Percentiles rank a stretch among this genome's conserved stretches.
Conservation (phyloP, 1,140 invertebrate species). For the Musca vetustissima region DNA sequence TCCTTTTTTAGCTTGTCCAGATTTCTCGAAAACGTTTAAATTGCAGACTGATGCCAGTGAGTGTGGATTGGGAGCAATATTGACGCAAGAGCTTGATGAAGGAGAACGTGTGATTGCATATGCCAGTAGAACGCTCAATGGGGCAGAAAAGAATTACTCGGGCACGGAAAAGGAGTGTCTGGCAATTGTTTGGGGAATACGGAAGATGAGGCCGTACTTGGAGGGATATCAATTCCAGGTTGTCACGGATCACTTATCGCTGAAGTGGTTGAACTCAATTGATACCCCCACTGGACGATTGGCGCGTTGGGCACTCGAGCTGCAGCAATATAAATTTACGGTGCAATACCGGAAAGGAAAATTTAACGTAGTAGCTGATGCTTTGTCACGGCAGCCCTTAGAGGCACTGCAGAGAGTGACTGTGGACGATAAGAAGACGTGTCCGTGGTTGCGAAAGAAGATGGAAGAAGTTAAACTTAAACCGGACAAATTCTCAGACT, state of each 20-base stretch:
- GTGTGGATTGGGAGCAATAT: too few relatives aligned
- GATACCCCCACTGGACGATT: background rate
- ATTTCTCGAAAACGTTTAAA: too few relatives aligned
- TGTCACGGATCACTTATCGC: background rate
- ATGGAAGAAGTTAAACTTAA: too few relatives aligned
- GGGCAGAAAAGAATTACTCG: conserved; percentile 17
- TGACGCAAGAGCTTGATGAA: too few relatives aligned
- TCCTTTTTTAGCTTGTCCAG: too few relatives aligned
- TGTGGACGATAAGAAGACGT: too few relatives aligned
- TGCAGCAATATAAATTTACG: background rate
- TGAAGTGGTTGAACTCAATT: conserved; percentile 44
- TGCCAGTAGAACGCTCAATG: conserved; percentile 13
- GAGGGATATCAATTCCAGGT: conserved; percentile 5
- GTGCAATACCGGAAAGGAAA: background rate
- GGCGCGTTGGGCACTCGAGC: background rate
- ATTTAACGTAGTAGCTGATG: background rate
- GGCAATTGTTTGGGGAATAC: conserved; percentile 19
- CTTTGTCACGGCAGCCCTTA: conserved; percentile 10
- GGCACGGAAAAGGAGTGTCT: conserved; percentile 19
- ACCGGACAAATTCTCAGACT: too few relatives aligned
- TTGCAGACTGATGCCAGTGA: too few relatives aligned
- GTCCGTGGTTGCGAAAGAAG: too few relatives aligned
- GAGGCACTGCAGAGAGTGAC: too few relatives aligned
- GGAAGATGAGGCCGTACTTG: conserved; percentile 14
- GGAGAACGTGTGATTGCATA: conserved; percentile 28